Conservation (phyloP, 2,888 invertebrate species). For the Eledone cirrhosa region DNA sequence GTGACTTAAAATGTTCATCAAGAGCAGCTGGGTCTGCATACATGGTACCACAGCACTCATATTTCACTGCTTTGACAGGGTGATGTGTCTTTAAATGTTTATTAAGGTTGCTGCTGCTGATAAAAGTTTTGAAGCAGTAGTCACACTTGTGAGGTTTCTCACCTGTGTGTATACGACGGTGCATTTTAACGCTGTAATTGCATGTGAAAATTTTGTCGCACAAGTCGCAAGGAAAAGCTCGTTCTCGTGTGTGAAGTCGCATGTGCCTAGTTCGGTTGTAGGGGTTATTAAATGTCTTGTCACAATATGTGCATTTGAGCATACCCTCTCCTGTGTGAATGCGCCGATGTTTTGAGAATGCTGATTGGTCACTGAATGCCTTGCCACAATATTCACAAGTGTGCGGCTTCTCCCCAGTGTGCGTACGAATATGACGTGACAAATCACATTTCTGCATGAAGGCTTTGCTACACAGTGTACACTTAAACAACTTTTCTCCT, state of each 20-base stretch:
- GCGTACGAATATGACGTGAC: slow-evolving; percentile 15
- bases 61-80: slow-evolving; percentile 25
- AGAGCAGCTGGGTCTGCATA: slow-evolving; percentile 18
- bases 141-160: slow-evolving; percentile 60
- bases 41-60: slow-evolving; percentile 22
- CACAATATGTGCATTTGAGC: slow-evolving; percentile 17
- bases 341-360: slow-evolving; percentile 15
- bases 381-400: slow-evolving; percentile 18
- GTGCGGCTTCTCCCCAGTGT: slow-evolving; percentile 21
- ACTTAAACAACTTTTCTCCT: slow-evolving; percentile 17
- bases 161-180: slow-evolving; percentile 13
- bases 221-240: slow-evolving; percentile 16
- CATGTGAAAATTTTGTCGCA: slow-evolving; percentile 25
- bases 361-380: slow-evolving; percentile 23
- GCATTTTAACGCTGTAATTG: slow-evolving; percentile 26
- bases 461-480: slow-evolving; percentile 15
- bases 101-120: slow-evolving; percentile 66
- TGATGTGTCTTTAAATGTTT: slow-evolving; percentile 68
- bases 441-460: slow-evolving; percentile 24
- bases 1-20: slow-evolving; percentile 26
- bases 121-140: slow-evolving; percentile 68
- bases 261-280: slow-evolving; percentile 19
- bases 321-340: slow-evolving; percentile 24
- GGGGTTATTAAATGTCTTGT: slow-evolving; percentile 10
- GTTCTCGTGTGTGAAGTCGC: slow-evolving; percentile 5